These are phyloP conservation scores for Sarotherodon lohbergeri DNA, from an alignment of 2,113 vertebrate species.

Conservation along the genomic window DNA sequence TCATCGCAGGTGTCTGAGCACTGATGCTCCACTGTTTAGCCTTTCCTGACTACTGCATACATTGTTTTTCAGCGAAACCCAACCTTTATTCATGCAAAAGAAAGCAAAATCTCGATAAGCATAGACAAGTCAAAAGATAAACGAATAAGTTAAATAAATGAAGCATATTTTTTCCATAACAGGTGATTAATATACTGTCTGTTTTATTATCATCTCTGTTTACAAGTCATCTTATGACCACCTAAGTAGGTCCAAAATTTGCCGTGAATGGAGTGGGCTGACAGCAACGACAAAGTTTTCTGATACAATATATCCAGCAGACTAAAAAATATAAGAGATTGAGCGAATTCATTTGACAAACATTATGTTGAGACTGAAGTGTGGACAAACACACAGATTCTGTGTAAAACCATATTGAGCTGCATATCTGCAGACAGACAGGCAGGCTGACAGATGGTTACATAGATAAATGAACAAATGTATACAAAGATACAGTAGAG, in stretches of 20 bases:
- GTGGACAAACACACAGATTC: not conserved
- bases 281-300: not conserved
- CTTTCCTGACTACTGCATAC: not conserved
- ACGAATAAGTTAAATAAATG: not conserved
- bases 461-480: not conserved
- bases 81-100: not conserved
- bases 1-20: not conserved
- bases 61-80: not conserved
- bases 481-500: not conserved
- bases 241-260: fast-evolving
- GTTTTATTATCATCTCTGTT: not conserved
- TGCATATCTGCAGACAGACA: fast-evolving
- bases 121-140: not conserved
- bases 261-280: not conserved
- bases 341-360: not conserved
- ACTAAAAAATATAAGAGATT: not conserved
- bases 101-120: not conserved
- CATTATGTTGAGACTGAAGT: not conserved
- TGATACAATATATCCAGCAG: not conserved
- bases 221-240: not conserved
- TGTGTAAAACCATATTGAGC: not conserved
- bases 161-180: not conserved
- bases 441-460: not conserved
- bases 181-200: not conserved
- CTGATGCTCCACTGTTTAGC: not conserved